Evolutionary conservation across 2,113 vertebrate genomes (phyloP).

Genomic region (Crypturellus undulatus): DNA sequence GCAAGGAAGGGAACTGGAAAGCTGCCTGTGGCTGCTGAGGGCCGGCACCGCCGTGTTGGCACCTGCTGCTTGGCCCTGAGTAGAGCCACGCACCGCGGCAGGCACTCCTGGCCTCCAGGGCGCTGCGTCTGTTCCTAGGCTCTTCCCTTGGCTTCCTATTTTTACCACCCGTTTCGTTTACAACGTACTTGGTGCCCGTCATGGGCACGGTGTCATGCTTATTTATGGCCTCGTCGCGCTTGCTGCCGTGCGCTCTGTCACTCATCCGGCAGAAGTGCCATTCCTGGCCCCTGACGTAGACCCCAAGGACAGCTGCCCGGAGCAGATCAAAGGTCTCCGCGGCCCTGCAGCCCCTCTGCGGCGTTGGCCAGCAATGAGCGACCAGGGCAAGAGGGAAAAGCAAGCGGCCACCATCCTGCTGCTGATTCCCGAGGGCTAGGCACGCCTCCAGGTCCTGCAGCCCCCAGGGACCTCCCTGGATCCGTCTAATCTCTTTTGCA

Average conservation of each 20-base stretch:
- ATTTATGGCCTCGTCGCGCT: slow-evolving; percentile 36
- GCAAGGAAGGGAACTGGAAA: background rate
- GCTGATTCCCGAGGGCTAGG: slow-evolving; percentile 13
- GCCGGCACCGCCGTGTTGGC: background rate
- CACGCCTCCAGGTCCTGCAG: background rate
- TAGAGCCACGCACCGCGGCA: background rate
- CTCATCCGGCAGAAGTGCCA: slow-evolving; percentile 14
- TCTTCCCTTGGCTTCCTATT: background rate
- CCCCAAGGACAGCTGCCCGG: slow-evolving; percentile 48
- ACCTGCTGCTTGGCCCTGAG: background rate
- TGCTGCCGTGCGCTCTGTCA: background rate
- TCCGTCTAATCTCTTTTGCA: slow-evolving; percentile 55
- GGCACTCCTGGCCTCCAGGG: background rate
- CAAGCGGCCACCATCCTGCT: background rate
- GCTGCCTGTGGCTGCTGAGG: background rate
- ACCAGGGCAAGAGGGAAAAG: background rate
- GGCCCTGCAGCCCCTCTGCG: background rate
- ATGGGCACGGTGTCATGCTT: slow-evolving; percentile 10
- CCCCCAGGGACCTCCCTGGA: background rate
- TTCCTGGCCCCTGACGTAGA: slow-evolving; percentile 36
- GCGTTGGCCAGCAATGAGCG: fast-evolving
- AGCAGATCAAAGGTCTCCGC: slow-evolving; percentile 7
- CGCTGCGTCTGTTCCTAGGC: background rate
- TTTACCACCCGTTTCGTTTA: background rate
- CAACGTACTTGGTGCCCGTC: background rate